These are phyloP conservation scores for Rapana venosa DNA, from an alignment of 2,888 invertebrate genomes.

Conservation along the genomic window DNA sequence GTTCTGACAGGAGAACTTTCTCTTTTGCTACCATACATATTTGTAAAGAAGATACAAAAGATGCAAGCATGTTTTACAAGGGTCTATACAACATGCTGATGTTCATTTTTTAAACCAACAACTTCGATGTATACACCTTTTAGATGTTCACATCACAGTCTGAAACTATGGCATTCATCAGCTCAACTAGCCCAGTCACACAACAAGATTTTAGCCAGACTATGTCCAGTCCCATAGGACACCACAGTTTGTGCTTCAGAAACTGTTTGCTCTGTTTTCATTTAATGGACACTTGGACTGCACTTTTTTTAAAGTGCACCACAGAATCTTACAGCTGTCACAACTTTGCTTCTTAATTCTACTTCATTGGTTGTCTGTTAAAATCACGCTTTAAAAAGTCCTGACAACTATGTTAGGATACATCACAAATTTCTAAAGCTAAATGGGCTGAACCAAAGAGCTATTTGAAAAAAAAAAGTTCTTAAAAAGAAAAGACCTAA, in stretches of 20 bases:
- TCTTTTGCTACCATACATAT: background rate
- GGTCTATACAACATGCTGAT: background rate
- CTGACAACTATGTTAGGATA: too few species aligned
- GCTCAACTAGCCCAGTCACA: background rate
- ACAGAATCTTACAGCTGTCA: too few species aligned
- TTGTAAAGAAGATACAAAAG: background rate
- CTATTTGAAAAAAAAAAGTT: too few species aligned
- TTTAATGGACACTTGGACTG: background rate
- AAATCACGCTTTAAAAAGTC: too few species aligned
- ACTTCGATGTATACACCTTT: background rate
- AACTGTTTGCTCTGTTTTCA: conserved; percentile 26
- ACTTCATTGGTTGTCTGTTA: too few species aligned
- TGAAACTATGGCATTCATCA: background rate
- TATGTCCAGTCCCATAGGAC: background rate
- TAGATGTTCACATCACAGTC: background rate
- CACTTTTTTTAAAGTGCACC: too few species aligned
- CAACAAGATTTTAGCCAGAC: background rate
- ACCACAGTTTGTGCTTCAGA: background rate
- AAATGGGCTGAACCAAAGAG: too few species aligned
- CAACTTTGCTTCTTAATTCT: too few species aligned
- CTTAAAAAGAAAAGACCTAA: too few species aligned
- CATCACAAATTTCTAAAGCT: too few species aligned
- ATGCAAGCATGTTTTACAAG: conserved; percentile 9
- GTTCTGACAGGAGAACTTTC: too few species aligned
- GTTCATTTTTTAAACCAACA: too few species aligned